These are phyloP conservation scores for Limanda limanda DNA, from an alignment of 2,113 vertebrate species.

Conservation along the genomic window DNA sequence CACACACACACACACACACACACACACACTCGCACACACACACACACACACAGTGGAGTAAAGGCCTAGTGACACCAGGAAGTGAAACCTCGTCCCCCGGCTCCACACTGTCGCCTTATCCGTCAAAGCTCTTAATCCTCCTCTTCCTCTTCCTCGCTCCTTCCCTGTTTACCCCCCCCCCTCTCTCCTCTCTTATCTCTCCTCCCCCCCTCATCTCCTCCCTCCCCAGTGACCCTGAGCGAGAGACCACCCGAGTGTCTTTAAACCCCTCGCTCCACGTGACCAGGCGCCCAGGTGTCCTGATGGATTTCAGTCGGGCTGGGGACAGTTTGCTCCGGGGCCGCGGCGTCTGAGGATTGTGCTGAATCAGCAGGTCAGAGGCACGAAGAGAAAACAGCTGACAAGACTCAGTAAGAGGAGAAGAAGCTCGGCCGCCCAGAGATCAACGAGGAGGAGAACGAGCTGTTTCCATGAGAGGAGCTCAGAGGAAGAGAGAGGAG, in stretches of 20 bases:
- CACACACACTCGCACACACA: too few species aligned
- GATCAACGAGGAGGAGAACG: conserved; percentile 48
- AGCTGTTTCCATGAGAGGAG: conserved; percentile 46
- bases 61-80: too few species aligned
- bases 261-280: conserved; percentile 11
- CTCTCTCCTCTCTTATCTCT: conserved; percentile 24
- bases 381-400: conserved; percentile 59
- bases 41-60: too few species aligned
- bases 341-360: conserved; percentile 23
- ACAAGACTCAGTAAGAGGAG: conserved; percentile 47
- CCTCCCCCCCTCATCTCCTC: conserved; percentile 5
- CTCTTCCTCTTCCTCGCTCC: conserved; percentile 25
- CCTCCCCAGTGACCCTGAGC: background rate
- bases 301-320: conserved; percentile 51
- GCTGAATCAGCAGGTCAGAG: conserved; percentile 64
- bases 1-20: too few species aligned
- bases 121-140: background rate
- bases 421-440: conserved; percentile 37
- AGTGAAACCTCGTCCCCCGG: background rate
- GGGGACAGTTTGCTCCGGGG: conserved; percentile 38
- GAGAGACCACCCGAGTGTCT: too few species aligned
- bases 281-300: conserved; percentile 52
- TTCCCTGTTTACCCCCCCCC: background rate
- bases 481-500: conserved; percentile 26
- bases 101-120: conserved; percentile 19